These are phyloP conservation scores for Cataglyphis albicans DNA, from an alignment of 2,888 invertebrate genomes.

Conservation along the genomic window DNA sequence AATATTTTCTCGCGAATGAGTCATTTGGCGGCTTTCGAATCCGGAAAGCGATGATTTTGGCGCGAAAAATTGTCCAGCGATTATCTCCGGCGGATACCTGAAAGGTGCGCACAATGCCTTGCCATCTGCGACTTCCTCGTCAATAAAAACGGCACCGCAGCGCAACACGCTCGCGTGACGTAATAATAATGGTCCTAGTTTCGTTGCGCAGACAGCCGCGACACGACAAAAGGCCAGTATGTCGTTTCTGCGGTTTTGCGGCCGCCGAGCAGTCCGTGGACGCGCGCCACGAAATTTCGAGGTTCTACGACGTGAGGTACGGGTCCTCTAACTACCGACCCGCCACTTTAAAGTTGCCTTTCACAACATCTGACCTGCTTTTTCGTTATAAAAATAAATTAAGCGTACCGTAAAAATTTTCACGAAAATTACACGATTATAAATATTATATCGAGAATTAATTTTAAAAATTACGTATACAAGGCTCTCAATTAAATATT, in stretches of 20 bases:
- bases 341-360: slow-evolving; percentile 39
- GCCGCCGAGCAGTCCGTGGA: slow-evolving; percentile 70
- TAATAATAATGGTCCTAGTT: slow-evolving; percentile 74
- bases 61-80: slow-evolving; percentile 46
- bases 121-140: slow-evolving; percentile 74
- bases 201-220: slow-evolving; percentile 64
- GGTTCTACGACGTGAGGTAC: slow-evolving; percentile 34
- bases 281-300: slow-evolving; percentile 64
- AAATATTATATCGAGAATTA: background rate
- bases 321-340: slow-evolving; percentile 24
- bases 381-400: slow-evolving; percentile 13
- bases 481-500: background rate
- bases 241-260: slow-evolving; percentile 83
- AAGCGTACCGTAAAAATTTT: slow-evolving; percentile 8
- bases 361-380: slow-evolving; percentile 42
- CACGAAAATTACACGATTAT: background rate
- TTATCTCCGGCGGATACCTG: slow-evolving; percentile 50
- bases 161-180: slow-evolving; percentile 69
- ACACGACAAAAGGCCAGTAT: slow-evolving; percentile 81
- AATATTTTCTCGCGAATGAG: background rate
- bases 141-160: slow-evolving; percentile 69
- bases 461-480: background rate
- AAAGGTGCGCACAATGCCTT: slow-evolving; percentile 61
- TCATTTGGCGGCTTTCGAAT: slow-evolving; percentile 24
- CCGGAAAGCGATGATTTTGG: slow-evolving; percentile 51